A percentile compares a stretch with the other conserved stretches of the same genome.
Conservation (phyloP, 2,888 invertebrate species). For the Chaitophorus viminalis region DNA sequence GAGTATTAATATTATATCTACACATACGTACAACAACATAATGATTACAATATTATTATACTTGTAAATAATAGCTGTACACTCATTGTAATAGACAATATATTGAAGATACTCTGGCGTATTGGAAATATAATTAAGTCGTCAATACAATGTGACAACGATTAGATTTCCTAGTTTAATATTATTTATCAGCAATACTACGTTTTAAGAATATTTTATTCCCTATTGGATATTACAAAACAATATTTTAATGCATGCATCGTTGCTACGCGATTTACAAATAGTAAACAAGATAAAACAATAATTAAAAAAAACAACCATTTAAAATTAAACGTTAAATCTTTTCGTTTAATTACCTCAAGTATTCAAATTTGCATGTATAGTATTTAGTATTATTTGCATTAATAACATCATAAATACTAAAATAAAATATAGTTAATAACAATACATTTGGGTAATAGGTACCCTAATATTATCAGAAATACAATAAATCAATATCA, state of each 20-base stretch:
- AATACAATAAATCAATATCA: too few relatives aligned
- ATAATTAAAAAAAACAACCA: neutral
- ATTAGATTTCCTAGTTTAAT: constrained; percentile 12
- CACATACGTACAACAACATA: neutral
- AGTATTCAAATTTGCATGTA: neutral
- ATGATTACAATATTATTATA: neutral
- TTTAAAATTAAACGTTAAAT: neutral
- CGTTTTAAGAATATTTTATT: neutral
- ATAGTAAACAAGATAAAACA: neutral
- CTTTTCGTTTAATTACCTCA: neutral
- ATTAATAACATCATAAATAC: too few relatives aligned
- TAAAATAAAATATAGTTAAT: too few relatives aligned
- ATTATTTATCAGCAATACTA: neutral
- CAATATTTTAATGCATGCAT: neutral
- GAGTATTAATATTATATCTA: neutral
- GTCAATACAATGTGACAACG: neutral
- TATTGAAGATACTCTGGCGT: neutral
- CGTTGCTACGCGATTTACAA: constrained; percentile 8
- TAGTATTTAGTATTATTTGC: neutral
- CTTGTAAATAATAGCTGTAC: neutral
- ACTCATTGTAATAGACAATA: neutral
- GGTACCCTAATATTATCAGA: too few relatives aligned
- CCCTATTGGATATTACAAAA: neutral
- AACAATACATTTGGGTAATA: too few relatives aligned
- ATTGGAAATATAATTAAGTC: neutral